phyloP scores from a whole-genome alignment of 2,888 invertebrate species.

The Archips crataeganus region DNA sequence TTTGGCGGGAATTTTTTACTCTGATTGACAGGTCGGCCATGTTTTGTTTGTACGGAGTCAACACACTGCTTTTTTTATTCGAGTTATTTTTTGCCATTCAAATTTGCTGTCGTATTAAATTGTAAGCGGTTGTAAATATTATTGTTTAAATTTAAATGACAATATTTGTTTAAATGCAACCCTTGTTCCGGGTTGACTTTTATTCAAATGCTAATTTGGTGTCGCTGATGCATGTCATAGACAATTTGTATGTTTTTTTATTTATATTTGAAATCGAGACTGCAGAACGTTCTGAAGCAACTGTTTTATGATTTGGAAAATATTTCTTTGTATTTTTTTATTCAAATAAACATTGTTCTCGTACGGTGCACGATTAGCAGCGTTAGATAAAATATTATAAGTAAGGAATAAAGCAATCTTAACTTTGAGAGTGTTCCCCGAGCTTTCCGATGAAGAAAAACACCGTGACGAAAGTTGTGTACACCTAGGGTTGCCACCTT shows the following conservation, averaged over 20 bases:
- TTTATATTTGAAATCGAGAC: background rate
- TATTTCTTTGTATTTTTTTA: background rate
- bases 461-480: too few species aligned
- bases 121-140: slow-evolving; percentile 28
- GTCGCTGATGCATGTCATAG: slow-evolving; percentile 21
- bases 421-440: too few species aligned
- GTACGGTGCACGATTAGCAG: too few species aligned
- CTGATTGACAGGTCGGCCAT: slow-evolving; percentile 57
- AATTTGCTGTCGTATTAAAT: slow-evolving; percentile 36
- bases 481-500: too few species aligned
- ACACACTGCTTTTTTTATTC: slow-evolving; percentile 33
- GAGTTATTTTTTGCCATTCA: slow-evolving; percentile 30
- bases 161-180: slow-evolving; percentile 22
- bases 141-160: slow-evolving; percentile 37
- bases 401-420: too few species aligned
- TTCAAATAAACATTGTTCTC: background rate
- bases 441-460: too few species aligned
- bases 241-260: slow-evolving; percentile 10
- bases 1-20: slow-evolving; percentile 46
- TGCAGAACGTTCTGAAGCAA: background rate
- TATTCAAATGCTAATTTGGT: slow-evolving; percentile 35
- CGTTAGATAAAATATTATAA: too few species aligned
- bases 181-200: slow-evolving; percentile 38
- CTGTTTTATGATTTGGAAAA: background rate
- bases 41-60: slow-evolving; percentile 51